Evolutionary conservation across 1,140 invertebrate species (phyloP).

Genomic region (Lepidurus arcticus): DNA sequence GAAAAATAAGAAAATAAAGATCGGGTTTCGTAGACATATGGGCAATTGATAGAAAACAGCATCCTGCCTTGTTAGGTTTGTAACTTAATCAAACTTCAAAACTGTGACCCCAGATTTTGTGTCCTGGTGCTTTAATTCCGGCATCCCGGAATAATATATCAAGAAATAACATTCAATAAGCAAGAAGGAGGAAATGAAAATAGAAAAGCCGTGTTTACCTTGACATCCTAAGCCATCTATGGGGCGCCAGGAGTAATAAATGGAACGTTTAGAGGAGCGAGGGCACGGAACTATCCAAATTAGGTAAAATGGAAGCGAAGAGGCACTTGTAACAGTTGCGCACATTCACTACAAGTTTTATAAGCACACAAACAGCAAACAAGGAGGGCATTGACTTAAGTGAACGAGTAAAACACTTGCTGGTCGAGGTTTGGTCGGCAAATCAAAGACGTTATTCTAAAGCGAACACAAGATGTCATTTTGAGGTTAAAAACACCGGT

Average conservation of each 20-base stretch:
- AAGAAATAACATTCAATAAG: neutral
- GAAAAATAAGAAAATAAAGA: neutral
- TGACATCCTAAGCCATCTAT: neutral
- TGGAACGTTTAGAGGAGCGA: neutral
- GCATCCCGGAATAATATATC: neutral
- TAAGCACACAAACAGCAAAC: neutral
- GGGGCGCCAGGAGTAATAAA: neutral
- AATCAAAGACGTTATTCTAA: neutral
- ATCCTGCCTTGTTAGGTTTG: neutral
- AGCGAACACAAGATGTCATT: neutral
- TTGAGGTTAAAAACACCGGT: neutral
- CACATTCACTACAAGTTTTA: neutral
- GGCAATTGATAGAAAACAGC: conserved; percentile 18
- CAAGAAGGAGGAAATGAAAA: neutral
- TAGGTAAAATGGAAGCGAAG: conserved; percentile 9
- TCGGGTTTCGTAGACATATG: conserved; percentile 3
- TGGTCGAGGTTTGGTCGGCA: neutral
- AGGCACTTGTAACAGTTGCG: neutral
- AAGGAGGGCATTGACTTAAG: neutral
- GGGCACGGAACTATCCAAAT: conserved; percentile 7
- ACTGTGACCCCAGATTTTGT: neutral
- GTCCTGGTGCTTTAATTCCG: neutral
- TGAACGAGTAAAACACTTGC: neutral
- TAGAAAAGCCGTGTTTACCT: neutral
- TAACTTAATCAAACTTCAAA: neutral